Evolutionary conservation across 2,888 invertebrate species (phyloP), one percentile per base, ranked within the genome.

Genomic region (Lepeophtheirus nordmannii): DNA sequence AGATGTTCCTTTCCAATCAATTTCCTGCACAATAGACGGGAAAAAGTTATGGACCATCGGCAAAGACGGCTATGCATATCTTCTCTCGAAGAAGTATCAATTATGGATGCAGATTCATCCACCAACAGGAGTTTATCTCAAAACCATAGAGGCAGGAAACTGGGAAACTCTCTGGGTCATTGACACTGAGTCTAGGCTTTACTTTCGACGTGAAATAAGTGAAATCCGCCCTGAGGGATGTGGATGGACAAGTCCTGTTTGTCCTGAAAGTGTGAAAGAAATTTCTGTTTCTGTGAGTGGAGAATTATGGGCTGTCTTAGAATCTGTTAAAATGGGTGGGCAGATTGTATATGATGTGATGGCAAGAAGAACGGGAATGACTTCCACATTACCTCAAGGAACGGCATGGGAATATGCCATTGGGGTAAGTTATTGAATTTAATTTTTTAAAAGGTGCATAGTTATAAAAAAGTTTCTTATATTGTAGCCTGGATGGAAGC

Each of bases 101-200:
- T 81, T 82, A 67, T 91, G 91, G 91, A 83, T 85, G 72, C 80
- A 84, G 68, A 84, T 92, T 67, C 89, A 90, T 74, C 79, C 84
- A 8, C 81, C 85, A 0, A 77, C 79, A 41, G 80, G 80, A 14
- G 20, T 20, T 11, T 38, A 58, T 14, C 80, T 89, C 60, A 87
- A 85, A 73, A 82, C 84, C 71, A 81, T 91, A 38, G 85, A 87
- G 0, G 83, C 85, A 17, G 87, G 87, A 1, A 76, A 22, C 23
- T 20, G 78, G 37, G 78, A 80, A 30, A 82, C 85, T 0, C 85
- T 91, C 10, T 91, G 91, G 89, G 87, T 85, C 0, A 75, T 91
- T 38, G 87, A 90, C 71, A 80, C 81, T 23, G 81, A 81, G 69
- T 86, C 86, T 39, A 80, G 81, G 67, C 75, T 92, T 67, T 86